Evolutionary conservation across 2,113 vertebrate species (phyloP), one percentile per base, ranked within the genome.

Genomic region (Antidorcas marsupialis): DNA sequence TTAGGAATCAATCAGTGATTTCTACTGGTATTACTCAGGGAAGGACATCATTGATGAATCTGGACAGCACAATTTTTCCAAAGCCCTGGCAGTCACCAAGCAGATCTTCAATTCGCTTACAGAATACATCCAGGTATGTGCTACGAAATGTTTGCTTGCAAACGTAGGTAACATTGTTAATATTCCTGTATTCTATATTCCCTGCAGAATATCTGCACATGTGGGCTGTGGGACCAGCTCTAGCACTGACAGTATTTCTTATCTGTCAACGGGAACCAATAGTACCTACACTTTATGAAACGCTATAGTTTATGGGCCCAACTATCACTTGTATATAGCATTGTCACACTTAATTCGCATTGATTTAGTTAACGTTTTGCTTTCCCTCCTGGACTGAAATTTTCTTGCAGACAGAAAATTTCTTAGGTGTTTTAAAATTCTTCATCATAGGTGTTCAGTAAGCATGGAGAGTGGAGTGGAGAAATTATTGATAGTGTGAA

Each of bases 21-120:
- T 99, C 98, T 99, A 99, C 98, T 99, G 99, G 99, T 99, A 99
- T 98, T 99, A 99, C 98, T 99, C 99, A 95, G 99, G 99, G 94
- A 99, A 99, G 97, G 99, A 99, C 64, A 82, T 99, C 23, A 99
- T 99, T 97, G 99, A 99, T 97, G 99, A 99, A 94, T 99, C 99
- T 33, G 99, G 99, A 74, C 99, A 99, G 98, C 99, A 99, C 92
- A 99, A 99, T 98, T 99, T 99, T 98, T 99, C 99, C 92, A 99
- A 99, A 99, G 99, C 99, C 28, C 98, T 99, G 96, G 99, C 99
- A 82, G 99, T 99, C 87, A 99, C 99, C 87, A 99, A 99, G 97
- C 99, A 99, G 98, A 99, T 99, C 98, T 99, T 99, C 98, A 99
- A 99, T 98, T 99, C 99, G 33, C 99, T 99, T 92, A 99, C 99